These are phyloP conservation scores for Ahaetulla prasina DNA, from an alignment of 2,113 vertebrate species.

Conservation along the genomic window DNA sequence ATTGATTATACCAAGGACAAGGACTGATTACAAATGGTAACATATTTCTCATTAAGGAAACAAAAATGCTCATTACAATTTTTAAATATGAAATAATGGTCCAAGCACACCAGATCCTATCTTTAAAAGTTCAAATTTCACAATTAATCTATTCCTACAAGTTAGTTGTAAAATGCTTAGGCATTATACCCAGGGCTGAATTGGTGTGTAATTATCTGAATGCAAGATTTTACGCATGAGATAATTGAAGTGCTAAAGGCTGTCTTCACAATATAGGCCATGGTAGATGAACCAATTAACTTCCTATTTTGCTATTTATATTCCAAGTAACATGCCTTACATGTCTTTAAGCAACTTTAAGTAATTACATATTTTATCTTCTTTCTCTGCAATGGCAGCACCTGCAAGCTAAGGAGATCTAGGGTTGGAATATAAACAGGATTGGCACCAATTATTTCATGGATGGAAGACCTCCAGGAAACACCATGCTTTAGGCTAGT, in stretches of 20 bases:
- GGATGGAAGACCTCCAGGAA: not conserved
- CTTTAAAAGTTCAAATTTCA: constrained; percentile 46
- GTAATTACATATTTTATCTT: not conserved
- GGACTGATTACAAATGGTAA: constrained; percentile 27
- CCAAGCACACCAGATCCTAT: constrained; percentile 20
- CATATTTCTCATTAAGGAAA: constrained; percentile 23
- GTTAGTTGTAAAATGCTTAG: constrained; percentile 27
- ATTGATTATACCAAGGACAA: constrained; percentile 4
- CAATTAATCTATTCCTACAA: constrained; percentile 47
- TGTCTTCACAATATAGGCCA: constrained; percentile 17
- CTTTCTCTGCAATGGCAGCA: not conserved
- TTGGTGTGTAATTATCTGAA: constrained; percentile 49
- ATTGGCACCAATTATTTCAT: not conserved
- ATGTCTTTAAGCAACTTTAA: constrained; percentile 1
- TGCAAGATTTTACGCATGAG: constrained; percentile 41
- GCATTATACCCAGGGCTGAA: constrained; percentile 36
- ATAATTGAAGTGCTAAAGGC: constrained; percentile 31
- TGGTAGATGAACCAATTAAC: constrained; percentile 34
- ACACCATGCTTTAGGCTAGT: not conserved
- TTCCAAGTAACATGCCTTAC: constrained; percentile 11
- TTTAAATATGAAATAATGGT: constrained; percentile 43
- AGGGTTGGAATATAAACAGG: not conserved
- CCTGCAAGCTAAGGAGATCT: not conserved
- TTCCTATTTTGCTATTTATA: constrained; percentile 26
- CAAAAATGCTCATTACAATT: constrained; percentile 42